A percentile compares a stretch with the other conserved stretches of the same genome.
These are phyloP conservation scores for Norana najaformis DNA, from an alignment of 2,888 invertebrate species.

Conservation along the genomic window DNA sequence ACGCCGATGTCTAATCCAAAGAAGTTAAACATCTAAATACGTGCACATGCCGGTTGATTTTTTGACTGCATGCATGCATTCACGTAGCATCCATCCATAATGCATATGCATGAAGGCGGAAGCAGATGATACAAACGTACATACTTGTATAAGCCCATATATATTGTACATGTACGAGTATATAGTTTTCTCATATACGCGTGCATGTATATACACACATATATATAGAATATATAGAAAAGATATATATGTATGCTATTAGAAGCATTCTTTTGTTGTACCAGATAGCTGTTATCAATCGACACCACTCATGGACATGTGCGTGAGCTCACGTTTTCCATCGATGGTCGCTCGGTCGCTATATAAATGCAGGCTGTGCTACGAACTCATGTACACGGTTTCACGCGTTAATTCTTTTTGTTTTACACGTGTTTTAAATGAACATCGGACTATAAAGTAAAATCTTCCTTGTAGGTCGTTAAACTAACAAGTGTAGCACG, in stretches of 20 bases:
- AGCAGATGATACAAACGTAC: neutral
- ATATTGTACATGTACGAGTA: no score
- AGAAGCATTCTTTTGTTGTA: neutral
- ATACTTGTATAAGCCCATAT: neutral
- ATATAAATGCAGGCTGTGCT: neutral
- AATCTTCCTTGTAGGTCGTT: neutral
- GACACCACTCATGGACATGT: constrained; percentile 5
- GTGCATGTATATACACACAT: neutral
- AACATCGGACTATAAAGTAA: neutral
- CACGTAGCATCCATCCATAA: neutral
- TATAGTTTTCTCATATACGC: no score
- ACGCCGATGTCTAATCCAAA: neutral
- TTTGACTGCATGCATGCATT: neutral
- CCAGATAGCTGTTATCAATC: constrained; percentile 6
- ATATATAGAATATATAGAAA: neutral
- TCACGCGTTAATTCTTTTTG: neutral
- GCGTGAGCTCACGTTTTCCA: neutral
- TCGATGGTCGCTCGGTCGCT: neutral
- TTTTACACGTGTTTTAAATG: neutral
- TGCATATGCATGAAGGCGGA: neutral
- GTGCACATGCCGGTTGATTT: neutral
- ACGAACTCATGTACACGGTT: neutral
- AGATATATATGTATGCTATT: neutral
- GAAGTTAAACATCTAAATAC: neutral
- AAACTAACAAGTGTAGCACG: neutral